These are phyloP conservation scores for Rattus rattus DNA, from an alignment of 2,113 vertebrate genomes.

Conservation along the genomic window DNA sequence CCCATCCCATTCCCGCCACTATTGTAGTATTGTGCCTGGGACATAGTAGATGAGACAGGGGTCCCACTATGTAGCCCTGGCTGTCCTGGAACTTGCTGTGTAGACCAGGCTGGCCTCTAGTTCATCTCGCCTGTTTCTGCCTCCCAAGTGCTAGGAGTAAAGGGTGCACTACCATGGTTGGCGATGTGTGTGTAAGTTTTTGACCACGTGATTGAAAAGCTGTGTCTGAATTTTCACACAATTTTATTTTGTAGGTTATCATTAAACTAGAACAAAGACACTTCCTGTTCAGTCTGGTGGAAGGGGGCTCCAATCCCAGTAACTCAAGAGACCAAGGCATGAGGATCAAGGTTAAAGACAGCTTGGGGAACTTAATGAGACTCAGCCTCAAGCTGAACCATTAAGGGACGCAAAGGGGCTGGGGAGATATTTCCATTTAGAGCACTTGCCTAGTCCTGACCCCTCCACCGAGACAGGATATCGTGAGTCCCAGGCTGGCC, in stretches of 20 bases:
- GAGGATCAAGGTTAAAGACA: neutral
- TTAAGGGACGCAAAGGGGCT: neutral
- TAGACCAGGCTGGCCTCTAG: neutral
- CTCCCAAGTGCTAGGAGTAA: neutral
- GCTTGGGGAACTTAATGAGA: neutral
- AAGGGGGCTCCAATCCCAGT: neutral
- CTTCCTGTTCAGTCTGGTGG: neutral
- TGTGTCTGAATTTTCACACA: neutral
- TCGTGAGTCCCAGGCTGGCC: neutral
- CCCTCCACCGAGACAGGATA: neutral
- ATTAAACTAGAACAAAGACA: slow-evolving; percentile 2
- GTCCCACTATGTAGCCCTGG: neutral
- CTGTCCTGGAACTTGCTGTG: neutral
- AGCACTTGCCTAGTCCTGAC: neutral
- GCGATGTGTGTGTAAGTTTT: neutral
- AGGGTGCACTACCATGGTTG: neutral
- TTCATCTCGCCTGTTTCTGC: neutral
- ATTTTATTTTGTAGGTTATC: slow-evolving; percentile 5
- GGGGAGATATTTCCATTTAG: too few species aligned
- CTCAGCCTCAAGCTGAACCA: neutral
- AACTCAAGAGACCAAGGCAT: neutral
- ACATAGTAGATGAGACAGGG: neutral
- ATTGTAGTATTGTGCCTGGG: neutral
- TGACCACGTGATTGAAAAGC: neutral
- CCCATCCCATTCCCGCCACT: neutral